phyloP scores from a whole-genome alignment of 2,113 vertebrate species.

The Epinephelus fuscoguttatus region DNA sequence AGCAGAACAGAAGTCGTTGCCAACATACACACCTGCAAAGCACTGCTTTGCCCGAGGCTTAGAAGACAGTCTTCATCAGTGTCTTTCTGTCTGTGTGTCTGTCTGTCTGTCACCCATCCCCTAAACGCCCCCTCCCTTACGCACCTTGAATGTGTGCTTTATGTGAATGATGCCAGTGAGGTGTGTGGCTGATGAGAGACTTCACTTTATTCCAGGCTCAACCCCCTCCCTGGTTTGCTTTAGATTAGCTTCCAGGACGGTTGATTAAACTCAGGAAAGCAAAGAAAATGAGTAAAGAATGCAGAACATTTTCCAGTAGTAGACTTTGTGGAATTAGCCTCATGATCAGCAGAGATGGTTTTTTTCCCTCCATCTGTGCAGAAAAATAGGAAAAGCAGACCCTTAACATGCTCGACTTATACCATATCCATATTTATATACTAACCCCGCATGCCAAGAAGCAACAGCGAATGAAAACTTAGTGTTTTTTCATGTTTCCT shows the following conservation, averaged over 20 bases:
- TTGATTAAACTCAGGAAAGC: conserved; percentile 49
- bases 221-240: conserved; percentile 36
- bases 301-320: conserved; percentile 32
- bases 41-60: conserved; percentile 73
- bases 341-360: conserved; percentile 24
- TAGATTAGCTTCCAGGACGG: conserved; percentile 40
- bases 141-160: conserved; percentile 63
- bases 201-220: conserved; percentile 61
- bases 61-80: conserved; percentile 73
- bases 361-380: not conserved
- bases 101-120: conserved; percentile 42
- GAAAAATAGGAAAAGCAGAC: conserved; percentile 31
- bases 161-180: conserved; percentile 65
- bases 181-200: conserved; percentile 62
- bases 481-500: conserved; percentile 50
- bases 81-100: conserved; percentile 35
- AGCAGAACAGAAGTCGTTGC: conserved; percentile 75
- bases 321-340: conserved; percentile 35
- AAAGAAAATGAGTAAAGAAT: conserved; percentile 53
- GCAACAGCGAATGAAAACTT: conserved; percentile 59
- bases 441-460: conserved; percentile 32
- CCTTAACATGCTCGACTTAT: conserved; percentile 12
- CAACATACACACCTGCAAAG: conserved; percentile 83
- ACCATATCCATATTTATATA: conserved; percentile 40
- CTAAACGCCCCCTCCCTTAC: not conserved